Evolutionary conservation across 2,113 vertebrate species (phyloP).

Genomic region (Sinocyclocheilus grahami): DNA sequence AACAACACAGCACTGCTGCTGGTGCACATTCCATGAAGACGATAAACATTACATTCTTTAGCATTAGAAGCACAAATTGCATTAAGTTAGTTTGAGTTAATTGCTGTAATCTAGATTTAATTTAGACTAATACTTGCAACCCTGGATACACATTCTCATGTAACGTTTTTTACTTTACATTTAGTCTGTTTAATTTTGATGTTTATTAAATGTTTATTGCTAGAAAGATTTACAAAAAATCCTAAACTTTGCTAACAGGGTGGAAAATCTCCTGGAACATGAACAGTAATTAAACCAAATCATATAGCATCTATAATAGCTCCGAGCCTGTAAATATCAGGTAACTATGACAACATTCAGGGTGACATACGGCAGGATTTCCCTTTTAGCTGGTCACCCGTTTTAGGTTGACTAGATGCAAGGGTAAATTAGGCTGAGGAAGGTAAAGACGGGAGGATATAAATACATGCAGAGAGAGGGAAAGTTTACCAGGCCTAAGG

Average conservation of each 20-base stretch:
- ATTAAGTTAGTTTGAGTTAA: no score
- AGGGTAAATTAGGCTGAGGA: neutral
- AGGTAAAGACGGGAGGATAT: neutral
- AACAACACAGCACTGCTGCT: neutral
- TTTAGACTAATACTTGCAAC: neutral
- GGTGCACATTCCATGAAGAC: no score
- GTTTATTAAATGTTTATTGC: no score
- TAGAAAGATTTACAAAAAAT: no score
- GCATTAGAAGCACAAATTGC: neutral
- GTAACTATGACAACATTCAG: neutral
- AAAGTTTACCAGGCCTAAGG: neutral
- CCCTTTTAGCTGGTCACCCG: neutral
- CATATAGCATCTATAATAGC: no score
- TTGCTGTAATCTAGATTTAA: neutral
- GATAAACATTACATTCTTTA: neutral
- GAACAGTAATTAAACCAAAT: no score
- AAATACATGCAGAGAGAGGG: conserved; percentile 6
- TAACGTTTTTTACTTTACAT: neutral
- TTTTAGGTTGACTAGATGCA: neutral
- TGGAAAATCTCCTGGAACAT: no score
- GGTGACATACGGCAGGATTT: neutral
- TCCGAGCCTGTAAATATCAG: neutral
- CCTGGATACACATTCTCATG: neutral
- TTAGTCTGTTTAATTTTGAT: no score
- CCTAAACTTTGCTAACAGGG: no score